Evolutionary conservation across 2,797 vertebrate species (phyloP).

Genomic region (Chelon labrosus): DNA sequence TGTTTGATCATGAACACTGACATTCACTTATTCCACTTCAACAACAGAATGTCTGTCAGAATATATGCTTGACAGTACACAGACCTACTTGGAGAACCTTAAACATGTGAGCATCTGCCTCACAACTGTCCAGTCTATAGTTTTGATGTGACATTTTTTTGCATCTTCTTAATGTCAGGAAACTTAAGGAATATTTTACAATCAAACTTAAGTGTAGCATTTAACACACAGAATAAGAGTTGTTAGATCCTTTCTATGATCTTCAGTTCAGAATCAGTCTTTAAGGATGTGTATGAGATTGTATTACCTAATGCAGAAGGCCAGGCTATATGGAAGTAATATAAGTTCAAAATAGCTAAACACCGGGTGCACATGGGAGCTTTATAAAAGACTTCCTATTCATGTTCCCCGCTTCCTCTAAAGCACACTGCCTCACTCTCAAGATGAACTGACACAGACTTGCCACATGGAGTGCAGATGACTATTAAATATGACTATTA

Average conservation of each 20-base stretch:
- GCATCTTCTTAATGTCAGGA: slow-evolving; percentile 4
- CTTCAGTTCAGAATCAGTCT: neutral
- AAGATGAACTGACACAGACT: slow-evolving; percentile 20
- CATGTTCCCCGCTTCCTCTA: slow-evolving; percentile 47
- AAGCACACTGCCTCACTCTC: slow-evolving; percentile 20
- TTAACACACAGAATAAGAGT: slow-evolving; percentile 31
- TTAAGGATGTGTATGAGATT: neutral
- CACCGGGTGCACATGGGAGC: slow-evolving; percentile 25
- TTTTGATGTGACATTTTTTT: slow-evolving; percentile 17
- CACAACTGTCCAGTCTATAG: neutral
- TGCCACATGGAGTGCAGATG: too few species aligned
- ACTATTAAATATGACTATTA: too few species aligned
- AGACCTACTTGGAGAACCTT: neutral
- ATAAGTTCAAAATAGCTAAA: slow-evolving; percentile 6
- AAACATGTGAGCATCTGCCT: slow-evolving; percentile 6
- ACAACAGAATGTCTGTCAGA: slow-evolving; percentile 8
- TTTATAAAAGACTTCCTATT: slow-evolving; percentile 46
- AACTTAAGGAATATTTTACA: neutral
- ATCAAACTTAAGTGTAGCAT: slow-evolving; percentile 7
- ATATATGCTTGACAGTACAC: slow-evolving; percentile 8
- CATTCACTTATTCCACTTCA: slow-evolving; percentile 10
- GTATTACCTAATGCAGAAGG: neutral
- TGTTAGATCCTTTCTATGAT: slow-evolving; percentile 24
- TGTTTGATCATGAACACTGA: slow-evolving; percentile 17
- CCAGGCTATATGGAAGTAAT: neutral